Base-by-base conservation (phyloP, 2,888 invertebrate genomes). In the Sialis lutaria region DNA sequence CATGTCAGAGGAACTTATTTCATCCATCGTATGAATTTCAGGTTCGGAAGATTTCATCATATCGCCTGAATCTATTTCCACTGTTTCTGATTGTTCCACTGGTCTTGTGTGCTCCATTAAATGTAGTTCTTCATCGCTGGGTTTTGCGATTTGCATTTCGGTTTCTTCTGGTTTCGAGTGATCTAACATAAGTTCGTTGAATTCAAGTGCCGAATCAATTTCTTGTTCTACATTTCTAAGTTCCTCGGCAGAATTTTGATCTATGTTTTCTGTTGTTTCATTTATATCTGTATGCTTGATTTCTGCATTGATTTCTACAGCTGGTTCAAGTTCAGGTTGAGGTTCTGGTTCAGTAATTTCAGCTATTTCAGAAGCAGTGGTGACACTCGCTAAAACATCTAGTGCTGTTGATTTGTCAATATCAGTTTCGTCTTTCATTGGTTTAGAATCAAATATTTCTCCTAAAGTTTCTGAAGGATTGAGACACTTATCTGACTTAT, bases 21-120 rank as follows among this genome's bases (percentile, higher is more conserved):
- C 41, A 44, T 44, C n/a, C n/a, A n/a, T n/a, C n/a, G n/a, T n/a
- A n/a, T n/a, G n/a, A 32, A 44, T 40, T 31, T 46, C 44, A 34
- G 40, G 12, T 32, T 49, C 48, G 7, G 32, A 33, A 6, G 46
- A 46, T 5, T 44, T 48, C 34, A 40, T 42, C 32, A 34, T 37
- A 10, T 45, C 42, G 46, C 22, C 40, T 9, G n/a, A 39, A 9
- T 39, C 32, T 8, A 30, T 32, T 9, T 40, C 34, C 35, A 48
- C 49, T 6, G 46, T 39, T 13, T 48, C 42, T 22, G 48, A 35
- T 7, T 46, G 42, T 39, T 48, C n/a, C n/a, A n/a, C n/a, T n/a
- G n/a, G n/a, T n/a, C n/a, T 37, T 30, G 50, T 50, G n/a, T 42
- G 22, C n/a, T 31, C 35, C 8, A 34, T 13, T 10, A 33, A 12